These are phyloP conservation scores for Maniola hyperantus DNA, from an alignment of 2,888 invertebrate species.

Conservation along the genomic window DNA sequence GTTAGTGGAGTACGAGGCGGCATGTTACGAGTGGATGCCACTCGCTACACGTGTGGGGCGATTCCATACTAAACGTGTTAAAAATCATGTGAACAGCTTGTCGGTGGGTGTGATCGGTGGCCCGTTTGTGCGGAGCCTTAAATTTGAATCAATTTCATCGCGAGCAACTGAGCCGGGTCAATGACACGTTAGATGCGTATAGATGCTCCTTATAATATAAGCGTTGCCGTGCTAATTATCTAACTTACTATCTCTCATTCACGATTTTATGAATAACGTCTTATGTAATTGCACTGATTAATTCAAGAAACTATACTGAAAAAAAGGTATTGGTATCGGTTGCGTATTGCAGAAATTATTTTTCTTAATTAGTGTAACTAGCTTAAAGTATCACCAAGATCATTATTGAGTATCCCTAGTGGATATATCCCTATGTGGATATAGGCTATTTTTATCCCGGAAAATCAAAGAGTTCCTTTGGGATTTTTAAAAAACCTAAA, in stretches of 20 bases:
- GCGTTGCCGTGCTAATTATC: constrained; percentile 46
- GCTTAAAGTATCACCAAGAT: background rate
- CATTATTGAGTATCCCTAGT: too few relatives aligned
- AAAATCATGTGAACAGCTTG: too few relatives aligned
- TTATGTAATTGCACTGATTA: constrained; percentile 25
- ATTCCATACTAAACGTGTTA: too few relatives aligned
- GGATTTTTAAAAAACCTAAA: too few relatives aligned
- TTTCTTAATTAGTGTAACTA: background rate
- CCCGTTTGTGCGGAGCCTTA: constrained; percentile 31
- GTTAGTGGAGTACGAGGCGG: too few relatives aligned
- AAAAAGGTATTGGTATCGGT: background rate
- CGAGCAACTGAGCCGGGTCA: constrained; percentile 61
- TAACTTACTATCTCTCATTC: constrained; percentile 25
- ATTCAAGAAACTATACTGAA: constrained; percentile 8
- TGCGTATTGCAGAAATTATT: background rate
- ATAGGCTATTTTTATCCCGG: too few relatives aligned
- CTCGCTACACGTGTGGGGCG: too few relatives aligned
- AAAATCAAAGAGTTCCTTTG: too few relatives aligned
- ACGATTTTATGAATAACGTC: constrained; percentile 29
- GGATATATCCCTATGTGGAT: too few relatives aligned
- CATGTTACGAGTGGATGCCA: too few relatives aligned
- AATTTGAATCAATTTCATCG: constrained; percentile 73
- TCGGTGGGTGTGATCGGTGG: too few relatives aligned
- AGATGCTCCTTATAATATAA: constrained; percentile 37
- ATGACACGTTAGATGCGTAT: constrained; percentile 43